Evolutionary conservation across 2,888 invertebrate species (phyloP).

Genomic region (Aspidiotus destructor): DNA sequence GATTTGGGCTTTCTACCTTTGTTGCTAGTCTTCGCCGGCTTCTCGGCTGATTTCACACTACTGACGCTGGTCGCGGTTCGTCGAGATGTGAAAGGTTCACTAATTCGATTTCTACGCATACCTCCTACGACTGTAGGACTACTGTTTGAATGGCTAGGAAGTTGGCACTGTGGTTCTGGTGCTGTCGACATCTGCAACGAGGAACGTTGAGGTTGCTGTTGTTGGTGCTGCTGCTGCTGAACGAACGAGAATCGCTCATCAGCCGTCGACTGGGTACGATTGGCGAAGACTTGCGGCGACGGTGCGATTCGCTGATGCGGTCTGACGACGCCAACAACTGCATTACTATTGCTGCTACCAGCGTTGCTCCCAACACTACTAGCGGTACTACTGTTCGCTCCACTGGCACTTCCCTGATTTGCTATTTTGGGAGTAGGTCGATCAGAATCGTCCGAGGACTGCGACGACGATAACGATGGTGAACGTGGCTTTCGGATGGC

Average conservation of each 20-base stretch:
- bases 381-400: background rate
- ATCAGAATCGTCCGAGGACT: constrained; percentile 20
- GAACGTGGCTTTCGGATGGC: background rate
- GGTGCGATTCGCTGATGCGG: constrained; percentile 23
- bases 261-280: constrained; percentile 33
- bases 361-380: background rate
- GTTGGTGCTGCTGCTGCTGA: constrained; percentile 5
- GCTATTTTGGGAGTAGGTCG: background rate
- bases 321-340: constrained; percentile 24
- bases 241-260: constrained; percentile 17
- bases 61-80: background rate
- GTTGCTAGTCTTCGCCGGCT: constrained; percentile 23
- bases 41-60: background rate
- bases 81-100: constrained; percentile 7
- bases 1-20: constrained; percentile 32
- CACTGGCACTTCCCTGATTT: background rate
- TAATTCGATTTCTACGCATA: constrained; percentile 40
- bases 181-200: constrained; percentile 3
- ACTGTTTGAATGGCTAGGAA: constrained; percentile 32
- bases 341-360: background rate
- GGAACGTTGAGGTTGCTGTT: background rate
- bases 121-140: constrained; percentile 35
- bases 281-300: constrained; percentile 30
- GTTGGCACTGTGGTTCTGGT: constrained; percentile 26
- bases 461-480: constrained; percentile 14